These are phyloP conservation scores for Cyprinodon brontotheroides DNA, from an alignment of 2,113 vertebrate genomes.

Conservation along the genomic window DNA sequence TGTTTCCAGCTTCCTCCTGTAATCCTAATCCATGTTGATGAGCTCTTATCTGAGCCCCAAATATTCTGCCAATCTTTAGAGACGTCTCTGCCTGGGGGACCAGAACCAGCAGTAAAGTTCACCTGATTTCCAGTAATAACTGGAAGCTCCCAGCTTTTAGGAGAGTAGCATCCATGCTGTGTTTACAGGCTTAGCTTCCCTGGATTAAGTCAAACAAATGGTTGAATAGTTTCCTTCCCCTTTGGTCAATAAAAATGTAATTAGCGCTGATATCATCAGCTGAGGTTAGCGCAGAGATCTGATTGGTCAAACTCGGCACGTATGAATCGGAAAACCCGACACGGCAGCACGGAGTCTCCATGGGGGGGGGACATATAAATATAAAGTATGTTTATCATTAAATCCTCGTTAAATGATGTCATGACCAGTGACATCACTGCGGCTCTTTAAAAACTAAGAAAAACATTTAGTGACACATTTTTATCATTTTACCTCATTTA, in stretches of 20 bases:
- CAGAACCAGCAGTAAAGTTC: too few species aligned
- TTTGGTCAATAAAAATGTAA: neutral
- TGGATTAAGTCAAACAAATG: constrained; percentile 3
- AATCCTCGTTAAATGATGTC: constrained; percentile 66
- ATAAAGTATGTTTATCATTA: constrained; percentile 50
- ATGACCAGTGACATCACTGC: constrained; percentile 55
- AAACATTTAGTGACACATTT: constrained; percentile 49
- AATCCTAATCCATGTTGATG: too few species aligned
- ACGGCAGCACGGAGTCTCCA: constrained; percentile 11
- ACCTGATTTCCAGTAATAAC: neutral
- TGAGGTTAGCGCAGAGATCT: constrained; percentile 22
- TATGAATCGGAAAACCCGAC: constrained; percentile 31
- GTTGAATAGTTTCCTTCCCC: constrained; percentile 11
- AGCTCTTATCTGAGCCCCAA: too few species aligned
- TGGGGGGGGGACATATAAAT: neutral
- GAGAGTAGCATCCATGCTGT: constrained; percentile 12
- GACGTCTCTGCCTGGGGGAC: too few species aligned
- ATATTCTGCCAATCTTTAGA: too few species aligned
- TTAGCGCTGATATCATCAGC: constrained; percentile 11
- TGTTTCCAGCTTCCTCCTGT: too few species aligned
- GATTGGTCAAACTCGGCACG: constrained; percentile 23
- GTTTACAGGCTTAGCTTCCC: constrained; percentile 7
- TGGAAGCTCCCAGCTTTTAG: neutral
- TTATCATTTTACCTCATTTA: constrained; percentile 7
- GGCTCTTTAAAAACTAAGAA: constrained; percentile 38